phyloP scores from a whole-genome alignment of 2,888 invertebrate genomes.

The Lysandra coridon region DNA sequence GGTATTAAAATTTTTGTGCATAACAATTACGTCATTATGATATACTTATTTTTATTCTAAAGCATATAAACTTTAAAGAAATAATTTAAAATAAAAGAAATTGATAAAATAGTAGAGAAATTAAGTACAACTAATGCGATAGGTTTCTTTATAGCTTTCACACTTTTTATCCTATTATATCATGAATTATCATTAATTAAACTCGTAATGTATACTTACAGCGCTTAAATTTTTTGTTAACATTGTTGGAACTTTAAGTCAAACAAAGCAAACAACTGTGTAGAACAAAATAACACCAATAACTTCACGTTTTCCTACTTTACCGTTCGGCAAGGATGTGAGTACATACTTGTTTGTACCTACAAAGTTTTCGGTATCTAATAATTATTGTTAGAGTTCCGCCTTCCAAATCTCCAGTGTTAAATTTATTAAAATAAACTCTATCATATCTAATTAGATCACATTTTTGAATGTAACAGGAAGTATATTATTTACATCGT shows the following conservation, averaged over 20 bases:
- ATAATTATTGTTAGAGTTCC: slow-evolving; percentile 21
- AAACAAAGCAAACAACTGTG: neutral
- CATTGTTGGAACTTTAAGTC: neutral
- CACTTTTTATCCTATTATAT: neutral
- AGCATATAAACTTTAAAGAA: neutral
- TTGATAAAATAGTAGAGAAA: neutral
- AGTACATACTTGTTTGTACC: neutral
- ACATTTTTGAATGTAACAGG: neutral
- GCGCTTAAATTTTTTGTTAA: neutral
- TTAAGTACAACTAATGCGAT: neutral
- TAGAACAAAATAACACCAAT: neutral
- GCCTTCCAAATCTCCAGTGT: neutral
- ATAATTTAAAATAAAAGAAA: neutral
- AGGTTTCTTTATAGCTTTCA: neutral
- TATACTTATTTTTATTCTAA: neutral
- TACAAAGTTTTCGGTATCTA: neutral
- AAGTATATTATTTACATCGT: neutral
- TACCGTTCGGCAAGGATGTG: slow-evolving; percentile 12
- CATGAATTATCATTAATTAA: neutral
- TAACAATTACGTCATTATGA: too few relatives aligned
- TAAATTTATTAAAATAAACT: neutral
- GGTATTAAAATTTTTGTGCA: neutral
- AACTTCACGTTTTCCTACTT: slow-evolving; percentile 15
- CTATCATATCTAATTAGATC: neutral
- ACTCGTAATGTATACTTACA: neutral